Percentiles rank a stretch among this genome's conserved stretches.
These are phyloP conservation scores for Pedicia rivosa DNA, from an alignment of 2,888 invertebrate genomes.

Conservation along the genomic window DNA sequence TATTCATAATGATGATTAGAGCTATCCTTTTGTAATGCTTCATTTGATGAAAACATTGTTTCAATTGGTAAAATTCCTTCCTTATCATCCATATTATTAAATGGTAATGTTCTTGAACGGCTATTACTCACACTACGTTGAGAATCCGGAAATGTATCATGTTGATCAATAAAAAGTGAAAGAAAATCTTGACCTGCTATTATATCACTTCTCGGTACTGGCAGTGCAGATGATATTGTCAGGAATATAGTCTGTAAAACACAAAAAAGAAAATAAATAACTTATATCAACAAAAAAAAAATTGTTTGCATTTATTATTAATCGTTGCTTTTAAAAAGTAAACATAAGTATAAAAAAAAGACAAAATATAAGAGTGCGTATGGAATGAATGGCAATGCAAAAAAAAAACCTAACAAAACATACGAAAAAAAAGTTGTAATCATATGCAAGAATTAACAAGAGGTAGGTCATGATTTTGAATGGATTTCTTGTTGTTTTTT, in stretches of 20 bases:
- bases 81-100: slow-evolving; percentile 1
- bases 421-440: too few species aligned
- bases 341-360: too few species aligned
- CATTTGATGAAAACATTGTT: slow-evolving; percentile 7
- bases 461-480: too few species aligned
- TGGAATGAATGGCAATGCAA: too few species aligned
- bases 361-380: too few species aligned
- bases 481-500: too few species aligned
- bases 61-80: slow-evolving; percentile 5
- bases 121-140: not conserved
- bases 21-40: slow-evolving; percentile 13
- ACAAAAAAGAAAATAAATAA: not conserved
- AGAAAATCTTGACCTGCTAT: slow-evolving; percentile 28
- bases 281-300: not conserved
- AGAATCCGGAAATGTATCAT: slow-evolving; percentile 16
- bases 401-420: too few species aligned
- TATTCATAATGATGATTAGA: slow-evolving; percentile 9
- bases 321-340: too few species aligned
- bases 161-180: slow-evolving; percentile 23
- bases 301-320: too few species aligned
- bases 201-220: slow-evolving; percentile 20
- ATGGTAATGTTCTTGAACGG: not conserved
- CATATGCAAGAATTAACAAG: too few species aligned
- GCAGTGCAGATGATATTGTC: not conserved
- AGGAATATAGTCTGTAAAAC: slow-evolving; percentile 2